These are phyloP conservation scores for Neomorphus geoffroyi DNA, from an alignment of 2,797 vertebrate genomes.

Conservation along the genomic window DNA sequence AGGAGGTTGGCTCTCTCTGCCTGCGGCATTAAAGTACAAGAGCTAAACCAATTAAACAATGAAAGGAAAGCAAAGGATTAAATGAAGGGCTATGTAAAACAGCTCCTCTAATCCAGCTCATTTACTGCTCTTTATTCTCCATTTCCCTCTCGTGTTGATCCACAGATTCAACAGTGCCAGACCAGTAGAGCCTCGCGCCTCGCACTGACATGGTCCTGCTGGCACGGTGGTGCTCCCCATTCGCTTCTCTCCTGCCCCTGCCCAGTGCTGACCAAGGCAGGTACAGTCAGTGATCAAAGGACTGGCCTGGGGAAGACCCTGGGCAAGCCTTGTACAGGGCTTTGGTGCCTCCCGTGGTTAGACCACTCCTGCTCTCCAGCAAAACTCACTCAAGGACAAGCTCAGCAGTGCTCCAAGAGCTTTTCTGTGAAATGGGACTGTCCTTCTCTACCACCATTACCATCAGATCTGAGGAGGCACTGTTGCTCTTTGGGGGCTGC, in stretches of 20 bases:
- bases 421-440: not conserved
- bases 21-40: slow-evolving; percentile 40
- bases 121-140: slow-evolving; percentile 43
- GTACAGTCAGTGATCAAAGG: fast-evolving
- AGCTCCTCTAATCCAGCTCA: slow-evolving; percentile 41
- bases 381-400: fast-evolving
- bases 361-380: not conserved
- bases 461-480: not conserved
- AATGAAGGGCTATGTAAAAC: slow-evolving; percentile 43
- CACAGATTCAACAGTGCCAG: not conserved
- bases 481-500: fast-evolving
- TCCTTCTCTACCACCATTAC: too few species aligned
- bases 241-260: not conserved
- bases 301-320: not conserved
- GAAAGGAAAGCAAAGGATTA: slow-evolving; percentile 56
- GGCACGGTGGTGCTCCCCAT: fast-evolving
- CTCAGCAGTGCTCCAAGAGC: fast-evolving
- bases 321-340: not conserved
- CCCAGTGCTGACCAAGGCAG: fast-evolving
- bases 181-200: fast-evolving
- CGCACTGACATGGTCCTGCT: fast-evolving
- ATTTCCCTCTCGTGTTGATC: slow-evolving; percentile 42
- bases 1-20: not conserved
- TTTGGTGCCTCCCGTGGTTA: not conserved
- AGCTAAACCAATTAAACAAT: slow-evolving; percentile 54